These are phyloP conservation scores for Nannospalax galili DNA, from an alignment of 2,113 vertebrate genomes.

Conservation along the genomic window DNA sequence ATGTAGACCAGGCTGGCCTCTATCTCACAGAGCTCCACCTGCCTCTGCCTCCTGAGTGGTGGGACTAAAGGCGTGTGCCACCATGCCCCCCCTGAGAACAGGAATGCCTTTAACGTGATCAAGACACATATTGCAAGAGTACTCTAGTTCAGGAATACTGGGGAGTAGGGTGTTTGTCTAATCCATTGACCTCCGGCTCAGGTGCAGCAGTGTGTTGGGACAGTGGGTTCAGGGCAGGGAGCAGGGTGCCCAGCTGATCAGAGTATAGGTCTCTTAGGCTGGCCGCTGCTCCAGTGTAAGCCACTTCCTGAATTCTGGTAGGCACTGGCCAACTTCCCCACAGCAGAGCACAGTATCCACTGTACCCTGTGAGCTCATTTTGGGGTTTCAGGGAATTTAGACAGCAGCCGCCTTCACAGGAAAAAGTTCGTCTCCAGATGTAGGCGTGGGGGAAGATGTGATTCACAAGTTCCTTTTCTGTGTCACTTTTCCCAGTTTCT, in stretches of 20 bases:
- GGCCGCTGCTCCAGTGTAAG: conserved; percentile 13
- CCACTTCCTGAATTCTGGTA: background rate
- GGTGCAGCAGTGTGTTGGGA: background rate
- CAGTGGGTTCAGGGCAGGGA: background rate
- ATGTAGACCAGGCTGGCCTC: too few species aligned
- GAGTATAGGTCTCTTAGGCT: background rate
- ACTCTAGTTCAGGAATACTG: background rate
- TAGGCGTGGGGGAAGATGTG: background rate
- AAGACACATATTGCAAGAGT: background rate
- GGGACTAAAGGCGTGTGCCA: too few species aligned
- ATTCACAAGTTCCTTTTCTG: background rate
- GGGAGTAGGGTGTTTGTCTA: background rate
- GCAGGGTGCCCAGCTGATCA: rapidly evolving
- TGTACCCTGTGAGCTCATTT: rapidly evolving
- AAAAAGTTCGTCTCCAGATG: background rate
- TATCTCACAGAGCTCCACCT: too few species aligned
- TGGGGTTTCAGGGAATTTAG: background rate
- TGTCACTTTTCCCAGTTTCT: background rate
- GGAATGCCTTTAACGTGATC: background rate
- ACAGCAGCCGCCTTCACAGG: background rate
- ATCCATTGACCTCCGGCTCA: background rate
- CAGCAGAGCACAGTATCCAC: rapidly evolving
- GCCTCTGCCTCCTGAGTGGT: too few species aligned
- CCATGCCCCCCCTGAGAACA: too few species aligned
- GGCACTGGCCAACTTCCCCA: background rate